Evolutionary conservation across 2,888 invertebrate species (phyloP).

Genomic region (Venusia cambrica): DNA sequence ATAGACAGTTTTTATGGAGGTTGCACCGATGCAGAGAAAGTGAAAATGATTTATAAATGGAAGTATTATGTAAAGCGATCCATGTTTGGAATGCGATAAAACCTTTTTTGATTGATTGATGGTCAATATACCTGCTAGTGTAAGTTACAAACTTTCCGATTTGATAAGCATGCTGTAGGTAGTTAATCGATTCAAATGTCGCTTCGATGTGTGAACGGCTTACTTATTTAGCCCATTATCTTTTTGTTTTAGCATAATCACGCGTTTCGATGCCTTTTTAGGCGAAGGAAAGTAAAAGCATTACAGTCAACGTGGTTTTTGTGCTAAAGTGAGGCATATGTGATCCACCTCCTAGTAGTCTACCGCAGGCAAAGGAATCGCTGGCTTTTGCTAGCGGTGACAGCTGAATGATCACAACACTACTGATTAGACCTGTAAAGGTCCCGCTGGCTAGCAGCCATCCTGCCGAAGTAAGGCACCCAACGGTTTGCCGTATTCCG

Average conservation of each 20-base stretch:
- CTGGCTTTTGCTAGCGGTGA: too few relatives aligned
- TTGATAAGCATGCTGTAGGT: constrained; percentile 13
- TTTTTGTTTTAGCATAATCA: constrained; percentile 12
- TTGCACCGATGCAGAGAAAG: constrained; percentile 26
- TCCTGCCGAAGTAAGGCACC: too few relatives aligned
- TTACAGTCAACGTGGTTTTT: too few relatives aligned
- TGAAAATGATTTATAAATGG: constrained; percentile 30
- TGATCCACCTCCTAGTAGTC: too few relatives aligned
- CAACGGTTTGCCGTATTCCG: too few relatives aligned
- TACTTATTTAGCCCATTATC: constrained; percentile 7
- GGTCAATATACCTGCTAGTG: constrained; percentile 12
- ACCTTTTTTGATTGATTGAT: constrained; percentile 26
- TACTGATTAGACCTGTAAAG: too few relatives aligned
- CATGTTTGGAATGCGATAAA: constrained; percentile 24
- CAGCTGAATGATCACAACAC: too few relatives aligned
- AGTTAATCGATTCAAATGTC: constrained; percentile 13
- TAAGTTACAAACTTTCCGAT: constrained; percentile 19
- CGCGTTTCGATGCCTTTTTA: constrained; percentile 10
- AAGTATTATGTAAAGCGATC: constrained; percentile 27
- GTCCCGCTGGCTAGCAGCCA: too few relatives aligned
- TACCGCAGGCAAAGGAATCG: too few relatives aligned
- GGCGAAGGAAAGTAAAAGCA: constrained; percentile 11
- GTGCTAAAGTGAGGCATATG: too few relatives aligned
- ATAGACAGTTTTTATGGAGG: constrained; percentile 19
- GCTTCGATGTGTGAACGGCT: constrained; percentile 8